Evolutionary conservation across 2,113 vertebrate genomes (phyloP).

Genomic region (Microtus montanus): DNA sequence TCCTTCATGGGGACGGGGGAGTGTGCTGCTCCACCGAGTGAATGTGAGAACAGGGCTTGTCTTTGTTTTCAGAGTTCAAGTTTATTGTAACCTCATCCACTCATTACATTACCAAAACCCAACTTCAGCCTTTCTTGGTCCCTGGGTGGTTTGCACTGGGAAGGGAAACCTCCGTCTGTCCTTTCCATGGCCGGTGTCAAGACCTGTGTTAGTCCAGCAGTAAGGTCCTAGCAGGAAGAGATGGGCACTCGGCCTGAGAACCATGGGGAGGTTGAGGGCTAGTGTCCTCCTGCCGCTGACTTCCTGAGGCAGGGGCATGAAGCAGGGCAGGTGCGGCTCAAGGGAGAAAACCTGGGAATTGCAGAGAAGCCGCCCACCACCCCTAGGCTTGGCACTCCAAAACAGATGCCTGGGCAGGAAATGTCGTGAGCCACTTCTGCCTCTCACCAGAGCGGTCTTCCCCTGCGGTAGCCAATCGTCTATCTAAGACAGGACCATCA

Average conservation of each 20-base stretch:
- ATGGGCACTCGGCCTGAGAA: background rate
- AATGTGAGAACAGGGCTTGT: background rate
- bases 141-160: background rate
- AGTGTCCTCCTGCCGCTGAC: background rate
- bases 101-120: background rate
- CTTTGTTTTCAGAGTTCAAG: background rate
- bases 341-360: background rate
- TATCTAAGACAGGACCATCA: background rate
- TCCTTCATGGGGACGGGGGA: background rate
- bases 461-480: background rate
- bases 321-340: fast-evolving
- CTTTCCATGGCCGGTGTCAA: background rate
- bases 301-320: background rate
- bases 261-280: background rate
- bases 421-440: background rate
- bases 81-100: background rate
- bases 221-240: background rate
- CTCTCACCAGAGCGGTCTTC: background rate
- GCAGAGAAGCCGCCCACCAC: background rate
- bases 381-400: background rate
- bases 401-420: background rate
- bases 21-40: no score
- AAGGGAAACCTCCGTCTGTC: background rate
- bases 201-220: background rate
- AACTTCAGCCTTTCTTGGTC: background rate